A percentile compares a stretch with the other conserved stretches of the same genome.
phyloP scores from a whole-genome alignment of 2,113 vertebrate species.

The Xiphophorus couchianus region DNA sequence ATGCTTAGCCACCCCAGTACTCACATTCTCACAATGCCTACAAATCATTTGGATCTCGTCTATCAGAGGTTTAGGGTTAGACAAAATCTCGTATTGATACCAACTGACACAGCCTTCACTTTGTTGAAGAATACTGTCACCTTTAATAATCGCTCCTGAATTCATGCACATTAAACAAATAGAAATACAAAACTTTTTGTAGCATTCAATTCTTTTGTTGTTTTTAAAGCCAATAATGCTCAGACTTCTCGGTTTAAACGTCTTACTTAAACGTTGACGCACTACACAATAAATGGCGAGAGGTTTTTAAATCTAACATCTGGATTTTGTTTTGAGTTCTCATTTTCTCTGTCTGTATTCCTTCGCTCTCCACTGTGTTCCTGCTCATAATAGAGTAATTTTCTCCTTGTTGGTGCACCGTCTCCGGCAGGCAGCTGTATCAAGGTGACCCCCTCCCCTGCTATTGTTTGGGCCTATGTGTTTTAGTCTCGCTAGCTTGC shows the following conservation, averaged over 20 bases:
- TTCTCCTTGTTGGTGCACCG: constrained; percentile 55
- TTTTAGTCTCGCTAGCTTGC: constrained; percentile 66
- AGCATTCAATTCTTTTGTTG: too few species aligned
- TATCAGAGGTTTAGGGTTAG: too few species aligned
- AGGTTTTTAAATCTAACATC: constrained; percentile 8
- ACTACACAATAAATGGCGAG: constrained; percentile 9
- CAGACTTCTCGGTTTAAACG: not conserved
- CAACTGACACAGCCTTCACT: too few species aligned
- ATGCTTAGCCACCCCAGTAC: too few species aligned
- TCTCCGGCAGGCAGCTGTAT: constrained; percentile 69
- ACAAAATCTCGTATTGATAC: too few species aligned
- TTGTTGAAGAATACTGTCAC: too few species aligned
- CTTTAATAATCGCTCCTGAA: too few species aligned
- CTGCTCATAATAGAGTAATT: constrained; percentile 76
- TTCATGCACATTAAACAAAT: too few species aligned
- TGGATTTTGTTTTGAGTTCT: constrained; percentile 4
- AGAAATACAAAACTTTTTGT: too few species aligned
- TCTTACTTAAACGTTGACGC: not conserved
- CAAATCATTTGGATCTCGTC: too few species aligned
- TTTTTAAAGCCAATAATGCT: not conserved
- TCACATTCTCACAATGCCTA: too few species aligned
- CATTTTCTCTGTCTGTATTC: constrained; percentile 2
- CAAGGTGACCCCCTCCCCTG: constrained; percentile 66
- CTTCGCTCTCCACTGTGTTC: constrained; percentile 17
- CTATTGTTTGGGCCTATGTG: constrained; percentile 68